Conservation (phyloP, 2,113 vertebrate species). For the Pedetes capensis region DNA sequence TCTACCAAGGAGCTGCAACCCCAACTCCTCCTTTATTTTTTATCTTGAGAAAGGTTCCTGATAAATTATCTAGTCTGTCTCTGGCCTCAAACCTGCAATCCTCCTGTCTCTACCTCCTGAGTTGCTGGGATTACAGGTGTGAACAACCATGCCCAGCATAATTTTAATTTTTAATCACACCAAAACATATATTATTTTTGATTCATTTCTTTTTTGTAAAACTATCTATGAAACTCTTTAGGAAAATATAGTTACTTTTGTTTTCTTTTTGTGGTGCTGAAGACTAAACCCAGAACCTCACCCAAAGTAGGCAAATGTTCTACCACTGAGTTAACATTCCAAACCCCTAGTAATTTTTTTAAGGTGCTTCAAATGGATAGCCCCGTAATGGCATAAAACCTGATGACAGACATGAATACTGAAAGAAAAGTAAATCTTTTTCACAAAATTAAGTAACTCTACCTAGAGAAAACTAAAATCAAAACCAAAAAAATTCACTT, state of each 20-base stretch:
- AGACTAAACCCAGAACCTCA: not conserved
- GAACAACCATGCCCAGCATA: not conserved
- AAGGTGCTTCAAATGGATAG: not conserved
- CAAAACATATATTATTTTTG: no score
- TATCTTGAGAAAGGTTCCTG: no score
- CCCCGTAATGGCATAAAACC: conserved; percentile 3
- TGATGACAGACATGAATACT: not conserved
- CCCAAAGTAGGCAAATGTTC: not conserved
- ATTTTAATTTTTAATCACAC: no score
- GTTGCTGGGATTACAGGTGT: no score
- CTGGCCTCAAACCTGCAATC: not conserved
- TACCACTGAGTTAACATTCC: not conserved
- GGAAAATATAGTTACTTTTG: not conserved
- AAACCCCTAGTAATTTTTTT: not conserved
- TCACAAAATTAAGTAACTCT: conserved; percentile 11
- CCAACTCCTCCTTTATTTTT: no score
- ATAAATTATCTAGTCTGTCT: no score
- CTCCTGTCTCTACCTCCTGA: no score
- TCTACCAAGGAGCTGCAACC: no score
- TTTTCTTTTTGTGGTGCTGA: not conserved
- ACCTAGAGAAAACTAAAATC: not conserved
- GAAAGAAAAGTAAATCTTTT: not conserved
- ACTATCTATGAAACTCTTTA: not conserved
- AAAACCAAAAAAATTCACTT: not conserved
- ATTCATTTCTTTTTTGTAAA: conserved; percentile 6